Evolutionary conservation across 35 echinoderm and acorn worm genomes (phyloP).

Genomic region (Heliocidaris tuberculata): DNA sequence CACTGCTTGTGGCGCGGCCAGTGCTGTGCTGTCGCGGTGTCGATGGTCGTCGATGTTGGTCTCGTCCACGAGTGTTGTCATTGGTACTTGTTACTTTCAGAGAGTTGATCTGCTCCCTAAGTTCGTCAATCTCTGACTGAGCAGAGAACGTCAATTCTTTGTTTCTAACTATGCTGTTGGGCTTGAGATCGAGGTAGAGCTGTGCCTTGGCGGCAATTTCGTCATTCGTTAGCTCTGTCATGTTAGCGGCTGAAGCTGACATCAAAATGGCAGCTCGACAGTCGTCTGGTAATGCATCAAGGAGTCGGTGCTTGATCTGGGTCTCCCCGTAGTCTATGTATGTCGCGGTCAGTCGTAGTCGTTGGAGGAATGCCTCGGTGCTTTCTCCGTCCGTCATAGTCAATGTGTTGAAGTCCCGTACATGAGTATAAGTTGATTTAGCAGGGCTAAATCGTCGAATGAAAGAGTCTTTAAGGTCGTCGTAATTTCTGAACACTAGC

Average conservation of each 20-base stretch:
- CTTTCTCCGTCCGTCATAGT: neutral
- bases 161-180: neutral
- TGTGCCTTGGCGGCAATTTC: neutral
- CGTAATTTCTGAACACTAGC: neutral
- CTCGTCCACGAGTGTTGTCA: neutral
- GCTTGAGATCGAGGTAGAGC: neutral
- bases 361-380: neutral
- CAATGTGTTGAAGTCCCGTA: neutral
- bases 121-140: too few relatives aligned
- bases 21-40: neutral
- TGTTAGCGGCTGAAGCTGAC: too few relatives aligned
- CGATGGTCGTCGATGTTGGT: neutral
- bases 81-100: neutral
- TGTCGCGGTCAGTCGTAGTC: neutral
- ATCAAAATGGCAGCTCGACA: too few relatives aligned
- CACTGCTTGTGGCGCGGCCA: neutral
- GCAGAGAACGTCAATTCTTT: neutral
- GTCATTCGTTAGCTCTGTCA: neutral
- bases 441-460: neutral
- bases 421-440: constrained; percentile 12
- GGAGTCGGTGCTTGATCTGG: neutral
- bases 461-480: neutral
- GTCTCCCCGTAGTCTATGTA: neutral
- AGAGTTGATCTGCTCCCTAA: too few relatives aligned
- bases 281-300: neutral